Percentiles rank a stretch among this genome's conserved stretches.
These are phyloP conservation scores for Myotis daubentonii DNA, from an alignment of 2,797 vertebrate species.

Conservation along the genomic window DNA sequence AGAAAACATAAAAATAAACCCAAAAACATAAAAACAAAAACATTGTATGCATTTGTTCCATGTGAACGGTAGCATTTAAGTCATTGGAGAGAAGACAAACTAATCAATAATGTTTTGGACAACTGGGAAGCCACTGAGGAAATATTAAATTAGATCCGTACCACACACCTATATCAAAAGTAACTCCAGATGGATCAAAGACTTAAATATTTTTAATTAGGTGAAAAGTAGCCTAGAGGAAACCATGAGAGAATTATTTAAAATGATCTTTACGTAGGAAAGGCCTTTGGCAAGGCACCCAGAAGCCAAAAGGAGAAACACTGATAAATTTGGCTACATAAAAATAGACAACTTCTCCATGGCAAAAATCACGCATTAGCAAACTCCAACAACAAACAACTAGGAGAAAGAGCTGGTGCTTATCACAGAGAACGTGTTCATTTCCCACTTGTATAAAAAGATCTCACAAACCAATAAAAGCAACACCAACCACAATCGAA, in stretches of 20 bases:
- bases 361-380: slow-evolving; percentile 1
- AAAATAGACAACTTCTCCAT: slow-evolving; percentile 45
- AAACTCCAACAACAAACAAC: slow-evolving; percentile 27
- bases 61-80: neutral
- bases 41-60: neutral
- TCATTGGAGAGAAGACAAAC: neutral
- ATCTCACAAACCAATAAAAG: slow-evolving; percentile 21
- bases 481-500: neutral
- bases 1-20: neutral
- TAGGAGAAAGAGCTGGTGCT: neutral
- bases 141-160: slow-evolving; percentile 18
- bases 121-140: neutral
- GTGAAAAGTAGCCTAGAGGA: neutral
- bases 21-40: neutral
- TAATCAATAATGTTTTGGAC: neutral
- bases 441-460: slow-evolving; percentile 22
- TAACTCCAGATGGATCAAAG: neutral
- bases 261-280: neutral
- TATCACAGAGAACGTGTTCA: neutral
- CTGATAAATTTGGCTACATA: neutral
- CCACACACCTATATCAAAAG: neutral
- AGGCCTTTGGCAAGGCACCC: neutral
- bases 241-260: neutral
- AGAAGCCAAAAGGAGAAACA: neutral
- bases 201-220: slow-evolving; percentile 42